A percentile compares a stretch with the other conserved stretches of the same genome.
These are phyloP conservation scores for Onychomys arenicola DNA, from an alignment of 2,797 vertebrate species.

Conservation along the genomic window DNA sequence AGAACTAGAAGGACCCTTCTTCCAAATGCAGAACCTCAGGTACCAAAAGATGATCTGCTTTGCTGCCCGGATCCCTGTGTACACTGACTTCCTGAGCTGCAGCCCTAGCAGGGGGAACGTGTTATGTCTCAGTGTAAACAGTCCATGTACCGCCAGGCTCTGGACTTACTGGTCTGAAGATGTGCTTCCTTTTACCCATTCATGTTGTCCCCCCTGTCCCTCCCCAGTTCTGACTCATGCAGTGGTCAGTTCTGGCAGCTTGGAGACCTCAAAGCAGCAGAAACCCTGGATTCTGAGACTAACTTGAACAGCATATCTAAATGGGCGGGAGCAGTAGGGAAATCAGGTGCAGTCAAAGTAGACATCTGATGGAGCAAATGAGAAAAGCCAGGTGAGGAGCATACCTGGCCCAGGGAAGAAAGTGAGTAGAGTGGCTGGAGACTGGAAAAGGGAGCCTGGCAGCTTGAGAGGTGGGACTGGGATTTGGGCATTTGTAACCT, in stretches of 20 bases:
- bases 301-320: neutral
- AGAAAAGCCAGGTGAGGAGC: neutral
- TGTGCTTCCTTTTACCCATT: neutral
- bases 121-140: neutral
- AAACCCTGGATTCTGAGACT: neutral
- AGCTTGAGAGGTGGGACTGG: neutral
- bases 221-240: neutral
- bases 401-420: neutral
- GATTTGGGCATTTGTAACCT: neutral
- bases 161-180: neutral
- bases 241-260: neutral
- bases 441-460: no score
- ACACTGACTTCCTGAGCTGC: neutral
- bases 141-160: fast-evolving
- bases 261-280: neutral
- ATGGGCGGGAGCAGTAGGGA: neutral
- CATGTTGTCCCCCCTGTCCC: neutral
- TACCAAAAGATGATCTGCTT: neutral
- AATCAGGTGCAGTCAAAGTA: neutral
- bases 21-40: neutral
- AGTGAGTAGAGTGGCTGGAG: neutral
- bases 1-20: neutral
- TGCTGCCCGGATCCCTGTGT: neutral
- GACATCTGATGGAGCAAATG: neutral
- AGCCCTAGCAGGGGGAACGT: neutral